Evolutionary conservation across 2,797 vertebrate species (phyloP).

Genomic region (Bradypus variegatus): DNA sequence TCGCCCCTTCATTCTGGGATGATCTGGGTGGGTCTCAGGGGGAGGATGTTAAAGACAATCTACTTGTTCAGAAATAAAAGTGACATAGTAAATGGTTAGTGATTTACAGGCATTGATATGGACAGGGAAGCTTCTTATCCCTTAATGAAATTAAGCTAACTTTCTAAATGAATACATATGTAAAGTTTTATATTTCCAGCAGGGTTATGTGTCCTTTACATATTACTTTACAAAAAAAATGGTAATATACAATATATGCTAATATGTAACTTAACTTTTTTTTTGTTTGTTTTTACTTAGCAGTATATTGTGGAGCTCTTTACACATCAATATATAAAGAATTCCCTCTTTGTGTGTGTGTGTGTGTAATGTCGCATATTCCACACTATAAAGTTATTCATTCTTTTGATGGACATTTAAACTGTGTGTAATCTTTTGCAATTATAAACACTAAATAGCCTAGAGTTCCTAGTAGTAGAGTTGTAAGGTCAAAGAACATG

Average conservation of each 20-base stretch:
- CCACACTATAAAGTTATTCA: not conserved
- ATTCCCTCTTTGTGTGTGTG: not conserved
- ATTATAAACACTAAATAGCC: not conserved
- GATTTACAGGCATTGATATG: not conserved
- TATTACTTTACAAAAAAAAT: fast-evolving
- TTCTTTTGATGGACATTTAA: not conserved
- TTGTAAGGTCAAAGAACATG: not conserved
- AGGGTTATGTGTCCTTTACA: no score
- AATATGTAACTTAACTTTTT: not conserved
- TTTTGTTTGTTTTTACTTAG: no score
- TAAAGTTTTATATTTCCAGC: no score
- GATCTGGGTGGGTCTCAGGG: not conserved
- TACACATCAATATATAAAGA: no score
- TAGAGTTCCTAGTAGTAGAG: not conserved
- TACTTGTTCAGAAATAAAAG: not conserved
- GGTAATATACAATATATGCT: not conserved
- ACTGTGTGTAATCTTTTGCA: not conserved
- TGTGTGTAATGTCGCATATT: not conserved
- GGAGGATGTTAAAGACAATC: not conserved
- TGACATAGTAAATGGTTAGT: not conserved
- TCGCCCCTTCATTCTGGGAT: not conserved
- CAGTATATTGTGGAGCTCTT: not conserved
- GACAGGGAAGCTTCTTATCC: not conserved
- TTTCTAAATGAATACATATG: not conserved
- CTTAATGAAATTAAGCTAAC: not conserved